Evolutionary conservation across 2,797 vertebrate species (phyloP).

Genomic region (Uromys caudimaculatus): DNA sequence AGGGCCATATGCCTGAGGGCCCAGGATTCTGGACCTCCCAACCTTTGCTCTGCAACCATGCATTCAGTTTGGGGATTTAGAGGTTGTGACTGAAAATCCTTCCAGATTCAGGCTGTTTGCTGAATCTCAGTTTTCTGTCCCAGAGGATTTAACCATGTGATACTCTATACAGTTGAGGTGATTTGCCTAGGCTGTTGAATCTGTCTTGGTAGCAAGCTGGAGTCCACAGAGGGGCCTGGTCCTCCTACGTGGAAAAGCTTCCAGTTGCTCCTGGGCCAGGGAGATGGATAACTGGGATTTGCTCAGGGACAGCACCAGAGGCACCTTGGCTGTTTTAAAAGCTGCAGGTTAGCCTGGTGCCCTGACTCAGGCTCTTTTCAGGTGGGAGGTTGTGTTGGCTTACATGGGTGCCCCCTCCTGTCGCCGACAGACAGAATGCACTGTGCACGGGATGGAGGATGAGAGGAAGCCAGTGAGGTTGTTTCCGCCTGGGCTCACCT

Average conservation of each 20-base stretch:
- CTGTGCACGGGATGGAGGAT: fast-evolving
- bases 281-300: neutral
- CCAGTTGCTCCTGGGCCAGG: neutral
- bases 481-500: neutral
- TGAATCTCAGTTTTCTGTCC: neutral
- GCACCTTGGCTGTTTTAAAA: neutral
- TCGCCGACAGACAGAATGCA: neutral
- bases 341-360: neutral
- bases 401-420: too few relatives aligned
- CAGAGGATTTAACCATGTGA: neutral
- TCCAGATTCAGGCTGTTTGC: conserved; percentile 36
- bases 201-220: neutral
- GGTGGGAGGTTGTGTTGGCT: neutral
- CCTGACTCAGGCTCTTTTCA: neutral
- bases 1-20: neutral
- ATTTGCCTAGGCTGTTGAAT: neutral
- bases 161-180: neutral
- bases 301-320: neutral
- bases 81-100: neutral
- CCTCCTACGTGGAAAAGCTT: neutral
- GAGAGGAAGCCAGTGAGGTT: neutral
- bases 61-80: neutral
- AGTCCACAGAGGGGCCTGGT: neutral
- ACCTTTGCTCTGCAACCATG: neutral
- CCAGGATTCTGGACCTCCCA: neutral